Evolutionary conservation across 1,140 invertebrate species (phyloP), one percentile per base, ranked within the genome.

Genomic region (Mercenaria mercenaria): DNA sequence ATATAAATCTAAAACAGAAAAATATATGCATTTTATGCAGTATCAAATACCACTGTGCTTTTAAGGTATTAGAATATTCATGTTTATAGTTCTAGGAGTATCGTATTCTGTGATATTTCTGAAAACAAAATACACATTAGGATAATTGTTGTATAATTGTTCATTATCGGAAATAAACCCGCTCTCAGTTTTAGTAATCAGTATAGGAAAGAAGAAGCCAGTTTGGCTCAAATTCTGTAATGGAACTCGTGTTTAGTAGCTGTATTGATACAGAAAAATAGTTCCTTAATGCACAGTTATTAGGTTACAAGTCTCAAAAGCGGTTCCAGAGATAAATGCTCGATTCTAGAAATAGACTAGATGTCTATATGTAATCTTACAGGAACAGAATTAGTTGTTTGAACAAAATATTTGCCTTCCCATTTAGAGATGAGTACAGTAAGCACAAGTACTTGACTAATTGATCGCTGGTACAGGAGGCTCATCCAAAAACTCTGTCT

Each of bases 61-160:
- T 67, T 67, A 67, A 67, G 61, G 61, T 29, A 20, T 6, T 32
- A 67, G 11, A 67, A 37, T n/a, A 67, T 67, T 67, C 8, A 67
- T 67, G 26, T 32, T 67, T 11, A 6, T 6, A 32, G 32, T 29
- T 11, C 29, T 11, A 11, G 29, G 26, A 32, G 32, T 67, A 67
- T 37, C 61, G 32, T 67, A 67, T 67, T 67, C 32, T n/a, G 1
- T 29, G 61, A 67, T 67, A 67, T 37, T 67, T 67, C 61, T 11
- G n/a, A 67, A 67, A 67, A 29, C 61, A 32, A 67, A 67, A 67
- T 37, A 67, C 61, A 37, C 61, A 67, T 67, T 67, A 67, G 8
- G 15, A 67, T 67, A 67, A 67, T 67, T 67, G 61, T 67, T 67
- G n/a, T 29, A 67, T 67, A 67, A 67, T 67, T 67, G 61, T 67